Evolutionary conservation across 2,888 invertebrate genomes (phyloP).

Genomic region (Molorchus minor): DNA sequence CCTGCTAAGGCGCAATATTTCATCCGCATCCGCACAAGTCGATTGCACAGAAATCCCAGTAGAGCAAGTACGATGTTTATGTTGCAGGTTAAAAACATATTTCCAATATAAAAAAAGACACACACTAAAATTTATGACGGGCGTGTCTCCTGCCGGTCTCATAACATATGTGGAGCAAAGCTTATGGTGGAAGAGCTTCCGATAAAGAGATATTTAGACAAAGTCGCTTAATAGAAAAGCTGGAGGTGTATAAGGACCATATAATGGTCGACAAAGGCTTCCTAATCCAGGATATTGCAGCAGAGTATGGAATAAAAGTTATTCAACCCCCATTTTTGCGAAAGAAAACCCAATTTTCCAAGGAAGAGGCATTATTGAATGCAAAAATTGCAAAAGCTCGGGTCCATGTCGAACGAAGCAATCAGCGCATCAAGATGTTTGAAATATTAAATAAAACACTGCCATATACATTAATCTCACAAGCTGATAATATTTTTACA

Average conservation of each 20-base stretch:
- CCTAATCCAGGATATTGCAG: constrained; percentile 30
- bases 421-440: constrained; percentile 24
- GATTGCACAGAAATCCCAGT: neutral
- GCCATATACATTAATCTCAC: constrained; percentile 6
- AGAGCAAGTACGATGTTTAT: neutral
- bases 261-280: constrained; percentile 41
- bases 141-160: neutral
- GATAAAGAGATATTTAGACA: constrained; percentile 38
- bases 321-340: constrained; percentile 35
- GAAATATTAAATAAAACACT: constrained; percentile 15
- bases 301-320: constrained; percentile 19
- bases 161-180: neutral
- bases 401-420: constrained; percentile 38
- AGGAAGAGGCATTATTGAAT: constrained; percentile 28
- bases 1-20: too few relatives aligned
- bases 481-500: constrained; percentile 15
- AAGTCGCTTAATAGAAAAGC: constrained; percentile 6
- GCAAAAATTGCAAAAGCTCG: constrained; percentile 31
- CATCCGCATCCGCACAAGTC: too few relatives aligned
- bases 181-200: constrained; percentile 23
- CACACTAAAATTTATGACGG: neutral
- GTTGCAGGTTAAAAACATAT: neutral
- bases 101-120: neutral
- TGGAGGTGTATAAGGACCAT: constrained; percentile 7
- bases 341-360: constrained; percentile 34